Evolutionary conservation across 2,113 vertebrate species (phyloP), one percentile per base, ranked within the genome.

Genomic region (Hydrochoerus hydrochaeris): DNA sequence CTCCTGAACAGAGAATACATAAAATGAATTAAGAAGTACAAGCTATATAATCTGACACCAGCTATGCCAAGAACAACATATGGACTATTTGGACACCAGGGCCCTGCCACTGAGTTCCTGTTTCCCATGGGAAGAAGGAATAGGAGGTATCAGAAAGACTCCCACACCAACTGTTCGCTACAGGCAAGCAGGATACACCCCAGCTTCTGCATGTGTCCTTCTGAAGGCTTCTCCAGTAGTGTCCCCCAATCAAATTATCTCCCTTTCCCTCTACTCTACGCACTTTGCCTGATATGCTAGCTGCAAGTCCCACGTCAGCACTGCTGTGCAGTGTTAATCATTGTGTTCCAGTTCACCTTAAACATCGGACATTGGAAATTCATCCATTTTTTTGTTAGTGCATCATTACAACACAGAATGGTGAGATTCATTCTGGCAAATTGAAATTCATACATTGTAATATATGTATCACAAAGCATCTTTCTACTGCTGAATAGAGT

Each of bases 91-190:
- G 38, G 32, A 78, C 3, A 52, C 60, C 19, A 41, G 14, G 10
- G 28, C 41, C 19, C 22, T 80, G 17, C 41, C 35, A 12, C 2
- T 11, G 41, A 22, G 19, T 69, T 3, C 35, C 44, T 67, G 5
- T 46, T 88, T 60, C 75, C 54, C 17, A 5, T 4, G 30, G 80
- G 28, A 92, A 95, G 38, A 95, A 95, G 41, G 24, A 88, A 26
- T 52, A 4, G 28, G 32, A 80, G n/a, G 16, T 10, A 85, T 65
- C 19, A 85, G 46, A 87, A 77, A 73, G 30, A 26, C n/a, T 41
- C 13, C 2, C 8, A 4, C 3, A 32, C 22, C 38, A 62, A 57
- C 20, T 77, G 38, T 26, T 78, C 62, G 24, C 11, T 77, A 38
- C 0, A 69, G 8, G 19, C 1, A 85, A 88, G 87, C 67, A 2